Evolutionary conservation across 2,113 vertebrate genomes (phyloP), one percentile per base, ranked within the genome.

Genomic region (Rhinolophus ferrumequinum): DNA sequence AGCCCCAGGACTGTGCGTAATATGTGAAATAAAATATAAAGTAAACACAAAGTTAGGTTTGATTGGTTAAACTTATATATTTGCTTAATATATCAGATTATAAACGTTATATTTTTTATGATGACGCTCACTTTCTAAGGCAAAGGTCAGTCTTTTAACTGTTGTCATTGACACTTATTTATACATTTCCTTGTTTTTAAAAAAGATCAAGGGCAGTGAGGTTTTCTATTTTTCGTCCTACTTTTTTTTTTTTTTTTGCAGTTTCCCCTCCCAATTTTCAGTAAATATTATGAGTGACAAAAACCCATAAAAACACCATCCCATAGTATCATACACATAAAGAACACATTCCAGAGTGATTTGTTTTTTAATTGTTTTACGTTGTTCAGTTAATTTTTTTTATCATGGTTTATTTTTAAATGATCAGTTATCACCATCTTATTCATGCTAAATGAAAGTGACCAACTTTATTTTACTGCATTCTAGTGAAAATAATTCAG

Each of bases 401-500:
- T 47, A 85, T 67, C 84, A 73, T 26, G 7, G 22, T 28, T 80
- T 83, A 92, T 72, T 96, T 96, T 6, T 26, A 92, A 79, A 76
- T 62, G 41, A 88, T 41, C 47, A 67, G 26, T 72, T 66, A 86
- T 21, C 8, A 64, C 5, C 4, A 82, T 28, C 33, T 28, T 52
- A 85, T 22, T 11, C 47, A 67, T 41, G 41, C 22, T 56, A 92
- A 50, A 50, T 72, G 64, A 93, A 96, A 92, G 81, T 66, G 81
- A 28, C 15, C 44, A 83, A 54, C 33, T 73, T 14, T 44, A 88
- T 58, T 72, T 97, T 88, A 62, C 41, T 82, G 52, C 44, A 15
- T 66, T 75, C 54, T 86, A 95, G 73, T 70, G 8, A 93, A 87
- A 94, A 85, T 54, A 81, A 97, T 72, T 92, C 44, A 66, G 67